These are phyloP conservation scores for Lemur catta DNA, from an alignment of 2,797 vertebrate genomes.

Conservation along the genomic window DNA sequence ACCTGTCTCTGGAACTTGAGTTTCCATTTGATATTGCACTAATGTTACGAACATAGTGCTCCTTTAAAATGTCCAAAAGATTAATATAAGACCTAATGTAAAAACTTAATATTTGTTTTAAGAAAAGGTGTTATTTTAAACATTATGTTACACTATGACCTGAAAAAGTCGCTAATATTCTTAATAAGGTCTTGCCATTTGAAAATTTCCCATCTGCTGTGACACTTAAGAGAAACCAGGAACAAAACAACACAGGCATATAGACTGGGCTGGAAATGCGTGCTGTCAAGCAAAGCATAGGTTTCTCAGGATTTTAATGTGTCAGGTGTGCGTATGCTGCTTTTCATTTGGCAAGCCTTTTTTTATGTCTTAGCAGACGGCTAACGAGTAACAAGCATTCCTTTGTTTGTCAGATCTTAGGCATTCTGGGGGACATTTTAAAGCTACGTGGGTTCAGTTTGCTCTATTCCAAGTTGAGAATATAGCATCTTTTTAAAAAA, in stretches of 20 bases:
- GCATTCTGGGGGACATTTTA: conserved; percentile 18
- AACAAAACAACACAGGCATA: not conserved
- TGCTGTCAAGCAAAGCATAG: not conserved
- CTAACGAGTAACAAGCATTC: conserved; percentile 38
- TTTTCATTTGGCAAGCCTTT: conserved; percentile 30
- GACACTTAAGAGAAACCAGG: not conserved
- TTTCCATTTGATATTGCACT: not conserved
- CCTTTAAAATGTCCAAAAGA: not conserved
- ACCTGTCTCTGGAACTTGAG: not conserved
- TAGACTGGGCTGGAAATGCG: not conserved
- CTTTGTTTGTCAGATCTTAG: conserved; percentile 55
- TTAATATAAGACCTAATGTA: not conserved
- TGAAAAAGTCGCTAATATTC: not conserved
- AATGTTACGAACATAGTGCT: not conserved
- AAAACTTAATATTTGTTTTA: not conserved
- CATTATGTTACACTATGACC: not conserved
- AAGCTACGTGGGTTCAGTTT: not conserved
- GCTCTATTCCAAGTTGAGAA: conserved; percentile 2
- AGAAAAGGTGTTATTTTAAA: conserved; percentile 6
- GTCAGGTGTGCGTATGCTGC: not conserved
- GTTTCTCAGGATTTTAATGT: not conserved
- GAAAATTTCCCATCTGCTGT: not conserved
- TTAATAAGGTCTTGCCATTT: conserved; percentile 19
- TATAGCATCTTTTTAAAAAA: not conserved
- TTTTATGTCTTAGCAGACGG: conserved; percentile 20